Base-by-base conservation (phyloP, 2,888 invertebrate genomes). In the Leptinotarsa peninsularis region DNA sequence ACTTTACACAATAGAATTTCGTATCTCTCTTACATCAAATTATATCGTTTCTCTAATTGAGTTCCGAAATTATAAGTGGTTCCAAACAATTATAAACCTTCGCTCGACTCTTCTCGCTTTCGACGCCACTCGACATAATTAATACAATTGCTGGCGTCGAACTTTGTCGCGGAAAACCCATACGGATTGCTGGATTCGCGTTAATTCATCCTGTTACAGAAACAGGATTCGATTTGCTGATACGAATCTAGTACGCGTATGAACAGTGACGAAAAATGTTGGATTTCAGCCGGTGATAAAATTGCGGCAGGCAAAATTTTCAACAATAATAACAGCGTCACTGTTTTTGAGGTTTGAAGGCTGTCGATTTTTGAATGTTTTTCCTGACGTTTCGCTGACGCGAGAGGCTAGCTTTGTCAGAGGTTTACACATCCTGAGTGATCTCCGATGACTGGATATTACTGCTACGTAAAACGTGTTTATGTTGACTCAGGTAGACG, bases 181-280 rank as follows among this genome's bases (percentile, higher is more conserved):
- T 17, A 63, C 14, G n/a, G 10, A 18, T 63, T 63, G 13, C 63
- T n/a, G 17, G 63, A 18, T 43, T 63, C 27, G 14, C 1, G 43
- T 63, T 63, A 58, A 58, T 58, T 27, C 4, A 58, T 58, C 58
- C 58, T 21, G 58, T 58, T 58, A 58, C 23, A 58, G 58, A 58
- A 58, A 58, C 58, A 23, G 14, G 15, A 58, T 58, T 58, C 23
- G 4, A 23, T 23, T 58, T 15, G 23, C 4, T 13, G 23, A 21
- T 21, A 58, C 58, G 18, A 54, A 54, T 21, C 21, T 15, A 15
- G 4, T 58, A 58, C 23, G 14, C 58, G 4, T 15, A 58, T 23
- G 4, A 58, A 21, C 23, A 3, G 10, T 4, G 18, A 54, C 2
- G 54, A 1, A n/a, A n/a, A 18, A 4, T 43, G 43, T 43, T 10